Evolutionary conservation across 2,797 vertebrate species (phyloP).

Genomic region (Sphenopsis melanotis): DNA sequence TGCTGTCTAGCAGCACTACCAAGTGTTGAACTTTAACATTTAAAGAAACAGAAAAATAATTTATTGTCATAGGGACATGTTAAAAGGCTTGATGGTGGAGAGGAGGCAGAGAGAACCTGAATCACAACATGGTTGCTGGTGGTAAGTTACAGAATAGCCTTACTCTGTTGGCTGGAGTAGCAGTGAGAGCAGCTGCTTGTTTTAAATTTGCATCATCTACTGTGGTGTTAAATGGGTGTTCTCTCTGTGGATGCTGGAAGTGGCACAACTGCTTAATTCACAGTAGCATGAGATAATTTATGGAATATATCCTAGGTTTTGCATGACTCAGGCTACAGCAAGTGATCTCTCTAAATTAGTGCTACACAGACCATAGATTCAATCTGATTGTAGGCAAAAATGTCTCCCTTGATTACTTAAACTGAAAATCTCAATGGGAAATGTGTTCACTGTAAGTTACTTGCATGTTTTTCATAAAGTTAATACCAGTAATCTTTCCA

Average conservation of each 20-base stretch:
- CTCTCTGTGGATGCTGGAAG: neutral
- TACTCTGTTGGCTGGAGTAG: neutral
- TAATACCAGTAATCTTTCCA: neutral
- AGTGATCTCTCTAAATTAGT: neutral
- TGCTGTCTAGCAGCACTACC: neutral
- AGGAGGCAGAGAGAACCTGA: neutral
- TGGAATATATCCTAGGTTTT: neutral
- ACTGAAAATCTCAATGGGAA: neutral
- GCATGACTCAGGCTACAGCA: neutral
- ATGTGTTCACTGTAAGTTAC: neutral
- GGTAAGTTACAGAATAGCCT: neutral
- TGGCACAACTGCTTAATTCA: conserved; percentile 20
- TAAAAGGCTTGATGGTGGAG: neutral
- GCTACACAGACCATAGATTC: neutral
- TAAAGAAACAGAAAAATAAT: neutral
- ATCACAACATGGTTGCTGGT: neutral
- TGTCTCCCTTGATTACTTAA: neutral
- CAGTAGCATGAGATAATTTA: neutral
- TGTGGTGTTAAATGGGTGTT: neutral
- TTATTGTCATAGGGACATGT: neutral
- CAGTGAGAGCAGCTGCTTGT: neutral
- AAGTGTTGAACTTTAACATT: neutral
- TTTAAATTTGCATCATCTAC: neutral
- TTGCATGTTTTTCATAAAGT: neutral
- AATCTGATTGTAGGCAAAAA: neutral